A percentile compares a stretch with the other conserved stretches of the same genome.
phyloP scores from a whole-genome alignment of 1,140 invertebrate species.

The Pseudomyrmex flavicornis region DNA sequence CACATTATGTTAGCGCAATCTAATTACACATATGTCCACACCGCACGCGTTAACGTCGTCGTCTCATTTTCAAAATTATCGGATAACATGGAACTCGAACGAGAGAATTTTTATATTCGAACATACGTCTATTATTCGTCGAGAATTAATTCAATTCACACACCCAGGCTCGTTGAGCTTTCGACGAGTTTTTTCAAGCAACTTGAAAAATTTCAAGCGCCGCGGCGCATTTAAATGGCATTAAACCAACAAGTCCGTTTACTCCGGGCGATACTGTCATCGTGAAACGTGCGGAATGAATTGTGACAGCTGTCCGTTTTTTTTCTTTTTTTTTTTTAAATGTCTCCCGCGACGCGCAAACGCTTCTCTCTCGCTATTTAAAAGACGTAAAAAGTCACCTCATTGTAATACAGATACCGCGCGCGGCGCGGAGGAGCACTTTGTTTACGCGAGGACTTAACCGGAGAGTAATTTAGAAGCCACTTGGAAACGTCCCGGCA shows the following conservation, averaged over 20 bases:
- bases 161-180: not conserved
- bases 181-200: not conserved
- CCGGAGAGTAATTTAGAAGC: slow-evolving; percentile 58
- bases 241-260: not conserved
- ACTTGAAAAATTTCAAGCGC: slow-evolving; percentile 3
- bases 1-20: not conserved
- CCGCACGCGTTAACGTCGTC: not conserved
- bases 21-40: not conserved
- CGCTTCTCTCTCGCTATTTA: slow-evolving; percentile 43
- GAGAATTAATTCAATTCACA: not conserved
- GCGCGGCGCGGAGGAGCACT: slow-evolving; percentile 27
- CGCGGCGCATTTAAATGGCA: slow-evolving; percentile 4
- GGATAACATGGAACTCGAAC: not conserved
- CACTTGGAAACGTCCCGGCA: slow-evolving; percentile 51
- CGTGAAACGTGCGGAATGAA: slow-evolving; percentile 40
- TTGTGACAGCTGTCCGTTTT: not conserved
- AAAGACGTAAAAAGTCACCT: slow-evolving; percentile 59
- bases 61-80: not conserved
- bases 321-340: not conserved
- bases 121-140: too few relatives aligned
- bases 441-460: slow-evolving; percentile 56
- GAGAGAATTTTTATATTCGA: too few relatives aligned
- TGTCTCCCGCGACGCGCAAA: slow-evolving; percentile 16
- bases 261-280: slow-evolving; percentile 20
- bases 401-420: slow-evolving; percentile 59